Evolutionary conservation across 1,140 invertebrate species (phyloP).

Genomic region (Papilio xuthus): DNA sequence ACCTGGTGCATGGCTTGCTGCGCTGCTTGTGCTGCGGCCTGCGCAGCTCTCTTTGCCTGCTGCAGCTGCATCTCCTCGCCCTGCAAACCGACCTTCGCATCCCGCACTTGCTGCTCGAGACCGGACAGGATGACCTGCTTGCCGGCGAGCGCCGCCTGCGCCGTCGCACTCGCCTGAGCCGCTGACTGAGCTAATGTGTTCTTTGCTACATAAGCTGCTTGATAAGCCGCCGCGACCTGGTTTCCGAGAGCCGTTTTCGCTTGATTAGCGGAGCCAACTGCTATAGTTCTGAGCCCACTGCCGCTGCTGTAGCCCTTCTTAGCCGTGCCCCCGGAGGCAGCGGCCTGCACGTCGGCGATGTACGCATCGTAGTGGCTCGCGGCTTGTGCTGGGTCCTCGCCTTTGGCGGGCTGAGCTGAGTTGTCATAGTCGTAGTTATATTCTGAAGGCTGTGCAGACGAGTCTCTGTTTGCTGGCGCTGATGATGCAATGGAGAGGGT

Average conservation of each 20-base stretch:
- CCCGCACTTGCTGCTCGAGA: slow-evolving; percentile 85
- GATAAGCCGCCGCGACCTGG: slow-evolving; percentile 85
- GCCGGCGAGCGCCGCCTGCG: slow-evolving; percentile 86
- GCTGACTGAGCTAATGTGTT: slow-evolving; percentile 87
- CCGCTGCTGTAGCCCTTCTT: slow-evolving; percentile 77
- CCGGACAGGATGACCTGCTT: slow-evolving; percentile 86
- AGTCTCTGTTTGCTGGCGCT: slow-evolving; percentile 58
- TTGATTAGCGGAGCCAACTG: slow-evolving; percentile 86
- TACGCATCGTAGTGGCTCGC: slow-evolving; percentile 76
- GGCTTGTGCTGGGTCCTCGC: slow-evolving; percentile 64
- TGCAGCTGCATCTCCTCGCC: slow-evolving; percentile 85
- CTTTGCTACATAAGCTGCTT: slow-evolving; percentile 87
- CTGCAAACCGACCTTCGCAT: slow-evolving; percentile 84
- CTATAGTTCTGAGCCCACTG: slow-evolving; percentile 77
- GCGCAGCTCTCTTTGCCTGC: slow-evolving; percentile 85
- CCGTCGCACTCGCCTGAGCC: slow-evolving; percentile 85
- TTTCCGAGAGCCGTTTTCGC: slow-evolving; percentile 85
- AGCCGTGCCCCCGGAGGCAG: slow-evolving; percentile 52
- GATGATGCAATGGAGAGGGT: slow-evolving; percentile 51
- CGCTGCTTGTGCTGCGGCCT: slow-evolving; percentile 83
- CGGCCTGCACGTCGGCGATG: slow-evolving; percentile 71
- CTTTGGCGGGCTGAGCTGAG: slow-evolving; percentile 49
- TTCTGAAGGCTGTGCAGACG: slow-evolving; percentile 54
- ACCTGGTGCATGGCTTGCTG: slow-evolving; percentile 87
- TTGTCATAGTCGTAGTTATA: slow-evolving; percentile 73